Evolutionary conservation across 2,797 vertebrate genomes (phyloP).

Genomic region (Neosilurus hyrtlii): DNA sequence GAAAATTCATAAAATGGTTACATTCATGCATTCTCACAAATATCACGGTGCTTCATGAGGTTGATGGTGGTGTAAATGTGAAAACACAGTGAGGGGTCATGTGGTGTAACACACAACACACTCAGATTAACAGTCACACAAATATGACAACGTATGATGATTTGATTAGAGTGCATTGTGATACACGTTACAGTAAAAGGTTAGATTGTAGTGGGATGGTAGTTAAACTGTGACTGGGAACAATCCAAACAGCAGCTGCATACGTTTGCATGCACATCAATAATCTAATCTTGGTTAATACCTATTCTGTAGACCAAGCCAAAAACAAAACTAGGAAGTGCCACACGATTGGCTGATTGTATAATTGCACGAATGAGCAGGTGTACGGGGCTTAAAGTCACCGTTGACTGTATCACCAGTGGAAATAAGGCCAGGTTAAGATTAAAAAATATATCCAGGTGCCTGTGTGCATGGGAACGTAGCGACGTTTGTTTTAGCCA

Average conservation of each 20-base stretch:
- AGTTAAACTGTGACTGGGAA: not conserved
- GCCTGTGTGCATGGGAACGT: conserved; percentile 35
- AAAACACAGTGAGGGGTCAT: not conserved
- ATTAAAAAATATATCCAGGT: not conserved
- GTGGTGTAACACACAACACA: not conserved
- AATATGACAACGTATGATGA: conserved; percentile 4
- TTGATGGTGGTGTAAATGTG: not conserved
- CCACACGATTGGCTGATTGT: not conserved
- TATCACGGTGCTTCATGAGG: not conserved
- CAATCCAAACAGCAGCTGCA: not conserved
- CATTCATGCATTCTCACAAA: conserved; percentile 10
- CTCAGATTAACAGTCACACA: conserved; percentile 8
- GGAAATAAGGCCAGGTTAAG: not conserved
- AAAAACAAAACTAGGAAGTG: not conserved
- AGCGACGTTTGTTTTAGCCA: conserved; percentile 18
- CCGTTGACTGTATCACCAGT: not conserved
- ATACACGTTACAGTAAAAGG: conserved; percentile 1
- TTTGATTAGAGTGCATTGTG: not conserved
- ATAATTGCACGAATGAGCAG: conserved; percentile 9
- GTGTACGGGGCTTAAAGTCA: not conserved
- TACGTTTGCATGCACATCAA: conserved; percentile 32
- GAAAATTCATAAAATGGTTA: conserved; percentile 18
- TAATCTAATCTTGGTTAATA: not conserved
- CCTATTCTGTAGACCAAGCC: not conserved
- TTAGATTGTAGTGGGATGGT: conserved; percentile 6